phyloP scores from a whole-genome alignment of 2,888 invertebrate genomes.

The Lasius platythorax region DNA sequence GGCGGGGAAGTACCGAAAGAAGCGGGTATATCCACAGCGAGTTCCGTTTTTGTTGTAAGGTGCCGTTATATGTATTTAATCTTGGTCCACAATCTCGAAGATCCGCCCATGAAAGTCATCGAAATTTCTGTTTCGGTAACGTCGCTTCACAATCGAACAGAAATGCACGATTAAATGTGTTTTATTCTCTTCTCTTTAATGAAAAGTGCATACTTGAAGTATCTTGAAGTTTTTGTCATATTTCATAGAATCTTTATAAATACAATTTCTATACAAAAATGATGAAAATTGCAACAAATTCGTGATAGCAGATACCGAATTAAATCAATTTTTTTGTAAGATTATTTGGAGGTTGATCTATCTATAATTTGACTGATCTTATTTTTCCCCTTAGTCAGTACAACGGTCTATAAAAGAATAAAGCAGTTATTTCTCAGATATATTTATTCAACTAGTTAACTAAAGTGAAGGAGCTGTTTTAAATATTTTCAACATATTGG shows the following conservation, averaged over 20 bases:
- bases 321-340: neutral
- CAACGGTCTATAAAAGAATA: neutral
- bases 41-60: neutral
- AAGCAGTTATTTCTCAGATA: neutral
- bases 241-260: neutral
- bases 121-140: neutral
- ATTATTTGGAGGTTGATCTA: too few relatives aligned
- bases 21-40: neutral
- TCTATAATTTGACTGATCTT: neutral
- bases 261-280: neutral
- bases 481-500: too few relatives aligned
- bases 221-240: neutral
- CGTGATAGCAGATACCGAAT: neutral
- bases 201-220: neutral
- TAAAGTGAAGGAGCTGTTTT: too few relatives aligned
- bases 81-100: neutral
- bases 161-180: neutral
- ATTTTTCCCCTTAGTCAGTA: neutral
- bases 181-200: neutral
- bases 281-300: neutral
- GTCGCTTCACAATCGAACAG: neutral
- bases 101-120: neutral
- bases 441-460: too few relatives aligned
- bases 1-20: neutral
- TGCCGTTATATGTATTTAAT: slow-evolving; percentile 38